Base-by-base conservation (phyloP, 2,113 vertebrate genomes). In the Myotis brandtii region DNA sequence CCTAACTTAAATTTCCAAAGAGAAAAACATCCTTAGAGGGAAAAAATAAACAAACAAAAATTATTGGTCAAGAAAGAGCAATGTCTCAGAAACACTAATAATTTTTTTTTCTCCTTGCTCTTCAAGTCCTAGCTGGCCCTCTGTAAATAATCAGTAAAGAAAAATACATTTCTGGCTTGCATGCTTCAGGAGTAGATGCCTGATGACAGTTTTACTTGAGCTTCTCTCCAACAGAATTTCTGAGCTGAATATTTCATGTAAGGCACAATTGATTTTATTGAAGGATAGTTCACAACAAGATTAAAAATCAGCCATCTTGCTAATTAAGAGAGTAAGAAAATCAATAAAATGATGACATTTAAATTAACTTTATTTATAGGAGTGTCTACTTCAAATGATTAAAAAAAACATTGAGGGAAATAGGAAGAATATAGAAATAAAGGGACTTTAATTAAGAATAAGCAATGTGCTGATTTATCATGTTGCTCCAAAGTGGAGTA, bases 291-390 rank as follows among this genome's bases (percentile, higher is more conserved):
- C 85, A 76, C 86, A 40, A 89, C 83, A 85, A 77, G 82, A 96
- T 94, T 94, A 77, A 97, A 96, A 93, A 97, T 37, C 81, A 93
- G 69, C 76, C 86, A 6, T 75, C 17, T 27, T 97, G 50, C 34
- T 96, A 94, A 92, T 95, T 96, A 95, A 96, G 97, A 97, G 8
- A 96, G 2, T 56, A 27, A 76, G 48, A 37, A 94, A 37, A 75
- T 95, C 96, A 46, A 96, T 94, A 91, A 81, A 97, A 94, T 37
- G 70, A 94, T 97, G 94, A 80, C 86, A 96, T 93, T 95, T 96
- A 93, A 89, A 95, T 95, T 94, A 96, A 95, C 67, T 93, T 89
- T 97, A 95, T 97, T 97, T 95, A 92, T 30, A 89, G 6, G 6
- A 81, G 3, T 87, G 34, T 64, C 77, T 94, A 70, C 40, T 54